Evolutionary conservation across 2,888 invertebrate species (phyloP).

Genomic region (Trichogramma evanescens): DNA sequence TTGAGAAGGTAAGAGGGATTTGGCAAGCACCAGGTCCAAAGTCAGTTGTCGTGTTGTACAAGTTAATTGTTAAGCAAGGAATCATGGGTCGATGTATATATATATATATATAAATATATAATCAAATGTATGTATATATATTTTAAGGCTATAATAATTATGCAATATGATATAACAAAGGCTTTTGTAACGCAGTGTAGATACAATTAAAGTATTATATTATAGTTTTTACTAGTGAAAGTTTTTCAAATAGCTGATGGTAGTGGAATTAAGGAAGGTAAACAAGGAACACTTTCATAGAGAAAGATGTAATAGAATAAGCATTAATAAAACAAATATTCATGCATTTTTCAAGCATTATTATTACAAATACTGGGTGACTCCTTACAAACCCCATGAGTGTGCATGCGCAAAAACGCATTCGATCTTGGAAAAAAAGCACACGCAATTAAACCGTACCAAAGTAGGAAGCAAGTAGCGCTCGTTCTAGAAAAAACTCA

Average conservation of each 20-base stretch:
- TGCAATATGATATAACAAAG: no score
- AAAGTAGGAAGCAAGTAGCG: not conserved
- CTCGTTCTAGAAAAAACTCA: no score
- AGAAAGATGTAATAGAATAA: constrained; percentile 46
- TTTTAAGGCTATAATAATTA: constrained; percentile 15
- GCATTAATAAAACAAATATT: constrained; percentile 72
- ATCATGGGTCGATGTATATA: constrained; percentile 21
- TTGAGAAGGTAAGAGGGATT: constrained; percentile 6
- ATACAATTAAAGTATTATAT: constrained; percentile 16
- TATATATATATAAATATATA: not conserved
- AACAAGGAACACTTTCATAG: constrained; percentile 10
- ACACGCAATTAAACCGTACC: constrained; percentile 21
- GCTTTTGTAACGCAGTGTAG: constrained; percentile 11
- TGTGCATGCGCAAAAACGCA: constrained; percentile 48
- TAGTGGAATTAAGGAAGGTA: constrained; percentile 9
- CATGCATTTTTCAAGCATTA: constrained; percentile 81
- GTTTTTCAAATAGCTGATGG: constrained; percentile 19
- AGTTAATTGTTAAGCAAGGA: constrained; percentile 29
- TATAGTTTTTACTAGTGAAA: constrained; percentile 22
- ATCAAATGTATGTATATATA: constrained; percentile 22
- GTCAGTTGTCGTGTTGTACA: constrained; percentile 13
- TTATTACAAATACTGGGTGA: constrained; percentile 76
- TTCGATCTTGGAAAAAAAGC: constrained; percentile 37
- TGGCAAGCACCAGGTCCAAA: constrained; percentile 22
- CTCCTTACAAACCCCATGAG: constrained; percentile 47